Evolutionary conservation across 2,113 vertebrate genomes (phyloP), one percentile per base, ranked within the genome.

Genomic region (Muntiacus muntjak): DNA sequence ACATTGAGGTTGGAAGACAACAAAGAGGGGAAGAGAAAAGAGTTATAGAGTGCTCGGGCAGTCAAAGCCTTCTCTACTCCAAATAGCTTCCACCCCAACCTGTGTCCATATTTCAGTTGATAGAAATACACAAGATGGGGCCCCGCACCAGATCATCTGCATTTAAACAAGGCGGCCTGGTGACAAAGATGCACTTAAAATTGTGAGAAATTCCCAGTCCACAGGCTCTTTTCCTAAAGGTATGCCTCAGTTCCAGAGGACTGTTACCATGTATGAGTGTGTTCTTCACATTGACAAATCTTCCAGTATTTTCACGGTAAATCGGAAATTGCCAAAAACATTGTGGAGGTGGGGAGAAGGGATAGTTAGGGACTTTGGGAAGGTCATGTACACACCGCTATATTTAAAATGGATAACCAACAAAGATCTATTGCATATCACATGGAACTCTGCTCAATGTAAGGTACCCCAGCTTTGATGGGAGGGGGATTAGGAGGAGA

Each of bases 1-100:
- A 21, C 12, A 2, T 5, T 3, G 9, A 4, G 23, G 36, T 71
- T 84, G 47, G 74, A 86, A 78, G 84, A 55, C 26, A 25, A 13
- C 25, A 47, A 45, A 33, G 21, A n/a, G 19, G 3, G 16, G 30
- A 11, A 26, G 0, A 25, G 23, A 58, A 67, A 23, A 43, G 10
- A 21, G 7, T 1, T 6, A 17, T 9, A 23, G 4, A 6, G 17
- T 30, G 19, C 17, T 21, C 0, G 2, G 9, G 6, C 5, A 15
- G 10, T 25, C 28, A 14, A 40, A 67, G 9, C 0, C 8, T 26
- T 23, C 50, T 58, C 43, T 28, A 4, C 5, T 96, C 36, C 21
- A 64, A 64, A 62, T 0, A 6, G 9, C n/a, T 10, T 62, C 11
- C 45, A 11, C 12, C 5, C 25, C 3, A 0, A 26, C 9, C n/a